These are phyloP conservation scores for Sanderia malayensis DNA, from an alignment of 30 jellyfish, hydroid and myxozoan genomes.

Conservation along the genomic window DNA sequence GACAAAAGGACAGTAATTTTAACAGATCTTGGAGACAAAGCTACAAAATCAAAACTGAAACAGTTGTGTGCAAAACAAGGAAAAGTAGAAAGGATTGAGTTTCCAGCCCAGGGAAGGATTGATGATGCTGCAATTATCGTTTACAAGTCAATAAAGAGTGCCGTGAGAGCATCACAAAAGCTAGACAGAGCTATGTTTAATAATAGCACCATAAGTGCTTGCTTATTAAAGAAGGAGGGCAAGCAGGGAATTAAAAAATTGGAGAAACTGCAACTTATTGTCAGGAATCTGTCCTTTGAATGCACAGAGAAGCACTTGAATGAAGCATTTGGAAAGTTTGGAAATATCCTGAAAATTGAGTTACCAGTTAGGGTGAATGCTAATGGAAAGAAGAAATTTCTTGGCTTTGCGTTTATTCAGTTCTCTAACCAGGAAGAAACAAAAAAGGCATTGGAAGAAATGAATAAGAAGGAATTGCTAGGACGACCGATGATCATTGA, in stretches of 20 bases:
- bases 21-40: conserved; percentile 61
- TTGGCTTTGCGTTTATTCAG: conserved; percentile 92
- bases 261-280: conserved; percentile 63
- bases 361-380: conserved; percentile 59
- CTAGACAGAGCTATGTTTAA: conserved; percentile 48
- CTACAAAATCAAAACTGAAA: conserved; percentile 69
- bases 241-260: conserved; percentile 49
- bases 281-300: conserved; percentile 75
- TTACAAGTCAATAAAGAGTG: conserved; percentile 71
- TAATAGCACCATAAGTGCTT: conserved; percentile 43
- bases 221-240: conserved; percentile 69
- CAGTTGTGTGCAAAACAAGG: conserved; percentile 68
- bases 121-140: conserved; percentile 44
- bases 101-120: conserved; percentile 59
- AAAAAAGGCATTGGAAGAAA: conserved; percentile 61
- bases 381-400: conserved; percentile 28
- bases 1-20: conserved; percentile 78
- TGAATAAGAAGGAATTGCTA: conserved; percentile 60
- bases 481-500: conserved; percentile 93
- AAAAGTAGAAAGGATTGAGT: conserved; percentile 70
- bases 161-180: conserved; percentile 89
- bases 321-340: conserved; percentile 44
- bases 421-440: conserved; percentile 60
- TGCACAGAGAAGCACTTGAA: conserved; percentile 67
- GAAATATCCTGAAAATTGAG: conserved; percentile 44